A percentile compares a stretch with the other conserved stretches of the same genome.
Conservation (phyloP, 1,140 invertebrate genomes). For the Saccostrea glomerata region DNA sequence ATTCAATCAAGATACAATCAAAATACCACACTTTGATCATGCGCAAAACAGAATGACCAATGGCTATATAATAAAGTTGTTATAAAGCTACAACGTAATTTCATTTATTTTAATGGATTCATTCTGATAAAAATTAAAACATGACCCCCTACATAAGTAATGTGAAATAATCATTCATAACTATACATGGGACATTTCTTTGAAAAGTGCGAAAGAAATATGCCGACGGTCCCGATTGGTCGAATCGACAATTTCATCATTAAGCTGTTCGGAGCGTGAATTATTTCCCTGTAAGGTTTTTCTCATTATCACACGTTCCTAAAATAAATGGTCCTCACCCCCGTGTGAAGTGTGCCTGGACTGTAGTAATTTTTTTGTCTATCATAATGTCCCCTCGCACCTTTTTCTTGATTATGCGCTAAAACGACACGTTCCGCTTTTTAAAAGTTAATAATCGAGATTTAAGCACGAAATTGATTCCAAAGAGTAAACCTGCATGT, state of each 20-base stretch:
- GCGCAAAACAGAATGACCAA: background rate
- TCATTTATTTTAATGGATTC: background rate
- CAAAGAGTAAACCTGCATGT: too few relatives aligned
- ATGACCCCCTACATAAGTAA: background rate
- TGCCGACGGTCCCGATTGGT: background rate
- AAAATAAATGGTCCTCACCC: background rate
- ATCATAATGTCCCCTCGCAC: background rate
- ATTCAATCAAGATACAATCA: slow-evolving; percentile 9
- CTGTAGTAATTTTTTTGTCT: background rate
- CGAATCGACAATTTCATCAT: background rate
- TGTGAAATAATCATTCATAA: slow-evolving; percentile 6
- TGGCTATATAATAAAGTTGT: slow-evolving; percentile 11
- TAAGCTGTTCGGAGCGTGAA: background rate
- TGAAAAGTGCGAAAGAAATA: background rate
- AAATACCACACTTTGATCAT: background rate
- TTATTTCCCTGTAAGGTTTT: slow-evolving; percentile 1
- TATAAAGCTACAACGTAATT: background rate
- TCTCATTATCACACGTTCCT: slow-evolving; percentile 4
- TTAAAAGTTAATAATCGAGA: background rate
- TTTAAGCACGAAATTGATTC: too few relatives aligned
- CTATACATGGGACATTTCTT: background rate
- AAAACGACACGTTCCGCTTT: background rate
- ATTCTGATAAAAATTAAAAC: background rate
- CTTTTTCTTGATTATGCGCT: background rate
- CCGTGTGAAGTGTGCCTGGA: slow-evolving; percentile 12